phyloP scores from a whole-genome alignment of 2,888 invertebrate genomes.

The Pyrocoelia pectoralis region DNA sequence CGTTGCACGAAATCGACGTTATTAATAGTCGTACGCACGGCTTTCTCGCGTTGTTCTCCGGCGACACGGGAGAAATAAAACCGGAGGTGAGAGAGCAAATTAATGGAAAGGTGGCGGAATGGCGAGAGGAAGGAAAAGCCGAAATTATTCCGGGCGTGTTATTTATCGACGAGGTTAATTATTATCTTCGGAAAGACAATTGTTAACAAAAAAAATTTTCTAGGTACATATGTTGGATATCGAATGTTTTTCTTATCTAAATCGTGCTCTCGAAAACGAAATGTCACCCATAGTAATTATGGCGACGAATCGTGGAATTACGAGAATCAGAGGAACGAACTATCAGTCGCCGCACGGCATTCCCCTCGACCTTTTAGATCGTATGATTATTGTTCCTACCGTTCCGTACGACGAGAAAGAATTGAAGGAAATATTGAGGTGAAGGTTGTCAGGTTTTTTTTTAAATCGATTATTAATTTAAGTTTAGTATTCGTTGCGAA shows the following conservation, averaged over 20 bases:
- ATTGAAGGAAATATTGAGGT: constrained; percentile 86
- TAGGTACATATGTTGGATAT: constrained; percentile 97
- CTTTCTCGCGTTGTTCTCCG: constrained; percentile 95
- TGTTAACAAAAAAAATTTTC: no score
- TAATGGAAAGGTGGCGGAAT: constrained; percentile 91
- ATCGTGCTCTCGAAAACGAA: constrained; percentile 95
- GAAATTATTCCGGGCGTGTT: constrained; percentile 98
- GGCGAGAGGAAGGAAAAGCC: constrained; percentile 99
- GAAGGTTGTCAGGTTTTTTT: no score
- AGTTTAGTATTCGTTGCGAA: constrained; percentile 80
- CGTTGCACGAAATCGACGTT: constrained; percentile 98
- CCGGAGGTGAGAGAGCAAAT: constrained; percentile 98
- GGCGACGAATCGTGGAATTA: constrained; percentile 97
- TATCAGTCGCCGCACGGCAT: constrained; percentile 97
- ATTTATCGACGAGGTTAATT: constrained; percentile 88
- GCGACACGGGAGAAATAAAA: constrained; percentile 99
- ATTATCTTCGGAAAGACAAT: background rate
- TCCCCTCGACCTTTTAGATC: constrained; percentile 93
- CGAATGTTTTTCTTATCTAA: constrained; percentile 98
- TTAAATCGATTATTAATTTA: no score
- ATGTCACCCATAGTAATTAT: constrained; percentile 98
- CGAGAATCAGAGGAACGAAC: constrained; percentile 92
- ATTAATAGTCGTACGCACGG: constrained; percentile 99
- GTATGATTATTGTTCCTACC: constrained; percentile 95
- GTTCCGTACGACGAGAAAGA: constrained; percentile 88